A percentile compares a stretch with the other conserved stretches of the same genome.
Conservation (phyloP, 2,888 invertebrate species). For the Dynastes grantii region DNA sequence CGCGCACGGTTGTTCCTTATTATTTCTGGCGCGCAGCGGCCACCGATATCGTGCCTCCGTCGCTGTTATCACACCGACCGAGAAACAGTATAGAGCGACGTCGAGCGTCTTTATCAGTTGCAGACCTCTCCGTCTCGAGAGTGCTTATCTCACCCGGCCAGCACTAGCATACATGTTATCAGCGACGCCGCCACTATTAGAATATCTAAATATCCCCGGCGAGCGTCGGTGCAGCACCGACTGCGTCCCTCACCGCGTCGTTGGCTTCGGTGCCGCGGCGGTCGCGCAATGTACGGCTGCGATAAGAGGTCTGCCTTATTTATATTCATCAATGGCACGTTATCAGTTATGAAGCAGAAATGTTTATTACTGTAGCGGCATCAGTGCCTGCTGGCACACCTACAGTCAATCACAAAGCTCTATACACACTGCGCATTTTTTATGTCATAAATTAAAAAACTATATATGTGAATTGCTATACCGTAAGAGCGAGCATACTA, state of each 20-base stretch:
- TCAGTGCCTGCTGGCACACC: constrained; percentile 47
- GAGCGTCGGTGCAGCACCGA: constrained; percentile 60
- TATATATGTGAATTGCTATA: background rate
- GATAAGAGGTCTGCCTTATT: constrained; percentile 69
- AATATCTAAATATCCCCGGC: constrained; percentile 71
- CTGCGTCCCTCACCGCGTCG: constrained; percentile 49
- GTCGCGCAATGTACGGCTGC: constrained; percentile 65
- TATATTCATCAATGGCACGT: constrained; percentile 71
- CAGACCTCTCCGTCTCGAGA: constrained; percentile 67
- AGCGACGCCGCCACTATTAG: constrained; percentile 70
- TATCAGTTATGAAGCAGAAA: constrained; percentile 70
- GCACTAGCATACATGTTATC: constrained; percentile 70
- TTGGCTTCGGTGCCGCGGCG: constrained; percentile 51
- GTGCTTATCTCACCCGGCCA: constrained; percentile 69
- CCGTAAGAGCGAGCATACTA: too few species aligned
- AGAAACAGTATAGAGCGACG: constrained; percentile 68
- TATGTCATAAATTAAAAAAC: background rate
- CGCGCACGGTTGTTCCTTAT: constrained; percentile 60
- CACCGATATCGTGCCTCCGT: constrained; percentile 63
- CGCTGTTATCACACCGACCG: constrained; percentile 55
- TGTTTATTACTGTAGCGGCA: constrained; percentile 65
- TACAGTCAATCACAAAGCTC: constrained; percentile 14
- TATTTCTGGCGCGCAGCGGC: constrained; percentile 65
- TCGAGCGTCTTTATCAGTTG: constrained; percentile 69
- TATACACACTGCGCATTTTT: constrained; percentile 8